These are phyloP conservation scores for Colossoma macropomum DNA, from an alignment of 2,113 vertebrate genomes.

Conservation along the genomic window DNA sequence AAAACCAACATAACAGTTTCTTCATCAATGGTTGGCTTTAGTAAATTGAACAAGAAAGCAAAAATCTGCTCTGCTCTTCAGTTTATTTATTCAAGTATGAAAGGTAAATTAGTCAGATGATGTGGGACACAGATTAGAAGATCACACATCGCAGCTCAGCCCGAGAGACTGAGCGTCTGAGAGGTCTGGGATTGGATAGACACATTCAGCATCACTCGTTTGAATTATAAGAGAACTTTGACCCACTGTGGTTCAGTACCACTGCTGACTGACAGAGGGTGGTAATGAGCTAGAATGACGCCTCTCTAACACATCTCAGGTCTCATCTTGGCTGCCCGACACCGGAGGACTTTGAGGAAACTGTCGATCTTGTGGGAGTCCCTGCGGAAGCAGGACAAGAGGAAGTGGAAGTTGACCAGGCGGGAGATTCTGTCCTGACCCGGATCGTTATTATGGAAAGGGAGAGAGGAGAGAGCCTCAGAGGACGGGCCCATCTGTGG, in stretches of 20 bases:
- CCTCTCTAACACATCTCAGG: constrained; percentile 70
- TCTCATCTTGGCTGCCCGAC: constrained; percentile 68
- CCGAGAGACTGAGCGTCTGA: neutral
- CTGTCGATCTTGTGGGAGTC: constrained; percentile 84
- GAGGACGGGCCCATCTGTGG: constrained; percentile 72
- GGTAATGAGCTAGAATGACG: constrained; percentile 2
- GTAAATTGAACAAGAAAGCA: neutral
- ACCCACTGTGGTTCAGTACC: neutral
- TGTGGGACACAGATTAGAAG: neutral
- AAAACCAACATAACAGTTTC: too few species aligned
- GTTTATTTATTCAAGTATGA: constrained; percentile 24
- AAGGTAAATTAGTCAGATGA: constrained; percentile 2
- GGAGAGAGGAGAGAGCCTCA: constrained; percentile 68
- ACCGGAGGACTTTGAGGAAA: constrained; percentile 81
- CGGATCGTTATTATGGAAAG: constrained; percentile 65
- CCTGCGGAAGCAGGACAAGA: constrained; percentile 80
- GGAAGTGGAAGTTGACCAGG: constrained; percentile 75
- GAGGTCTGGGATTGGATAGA: neutral
- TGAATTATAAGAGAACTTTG: neutral
- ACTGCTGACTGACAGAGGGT: neutral
- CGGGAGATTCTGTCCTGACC: constrained; percentile 73
- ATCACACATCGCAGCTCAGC: constrained; percentile 2
- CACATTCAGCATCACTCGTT: constrained; percentile 26
- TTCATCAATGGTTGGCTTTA: neutral
- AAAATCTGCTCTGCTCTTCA: neutral